Conservation (phyloP, 2,113 vertebrate species). For the Muntiacus reevesi region DNA sequence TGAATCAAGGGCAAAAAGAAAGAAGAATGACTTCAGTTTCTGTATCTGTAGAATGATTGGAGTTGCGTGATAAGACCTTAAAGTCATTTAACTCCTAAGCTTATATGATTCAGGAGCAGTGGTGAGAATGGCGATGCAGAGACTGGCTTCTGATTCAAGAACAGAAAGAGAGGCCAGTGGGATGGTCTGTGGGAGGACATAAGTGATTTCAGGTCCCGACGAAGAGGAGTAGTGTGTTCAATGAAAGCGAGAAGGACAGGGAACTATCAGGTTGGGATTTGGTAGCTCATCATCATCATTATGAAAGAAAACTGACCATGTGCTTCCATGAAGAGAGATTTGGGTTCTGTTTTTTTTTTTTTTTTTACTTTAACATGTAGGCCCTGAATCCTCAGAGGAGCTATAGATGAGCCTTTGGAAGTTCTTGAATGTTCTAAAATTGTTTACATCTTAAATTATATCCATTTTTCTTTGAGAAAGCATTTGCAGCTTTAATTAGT, state of each 20-base stretch:
- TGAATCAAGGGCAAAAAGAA: constrained; percentile 28
- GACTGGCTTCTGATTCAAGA: background rate
- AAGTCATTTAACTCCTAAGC: background rate
- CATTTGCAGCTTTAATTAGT: background rate
- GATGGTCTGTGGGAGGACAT: background rate
- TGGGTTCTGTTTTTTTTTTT: background rate
- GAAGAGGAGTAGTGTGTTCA: background rate
- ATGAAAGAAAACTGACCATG: background rate
- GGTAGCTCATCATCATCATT: background rate
- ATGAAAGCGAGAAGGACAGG: background rate
- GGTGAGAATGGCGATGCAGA: background rate
- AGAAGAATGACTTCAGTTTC: background rate
- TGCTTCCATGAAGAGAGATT: background rate
- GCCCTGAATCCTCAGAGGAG: background rate
- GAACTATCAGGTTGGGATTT: background rate
- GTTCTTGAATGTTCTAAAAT: constrained; percentile 36
- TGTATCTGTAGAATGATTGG: background rate
- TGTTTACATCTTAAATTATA: constrained; percentile 1
- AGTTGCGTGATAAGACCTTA: background rate
- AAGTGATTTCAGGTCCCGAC: background rate
- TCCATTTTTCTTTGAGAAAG: background rate
- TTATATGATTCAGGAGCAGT: background rate
- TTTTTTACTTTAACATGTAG: background rate
- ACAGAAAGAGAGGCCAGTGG: background rate
- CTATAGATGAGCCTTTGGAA: background rate